Base-by-base conservation (phyloP, 2,888 invertebrate genomes). In the Diaprepes abbreviatus region DNA sequence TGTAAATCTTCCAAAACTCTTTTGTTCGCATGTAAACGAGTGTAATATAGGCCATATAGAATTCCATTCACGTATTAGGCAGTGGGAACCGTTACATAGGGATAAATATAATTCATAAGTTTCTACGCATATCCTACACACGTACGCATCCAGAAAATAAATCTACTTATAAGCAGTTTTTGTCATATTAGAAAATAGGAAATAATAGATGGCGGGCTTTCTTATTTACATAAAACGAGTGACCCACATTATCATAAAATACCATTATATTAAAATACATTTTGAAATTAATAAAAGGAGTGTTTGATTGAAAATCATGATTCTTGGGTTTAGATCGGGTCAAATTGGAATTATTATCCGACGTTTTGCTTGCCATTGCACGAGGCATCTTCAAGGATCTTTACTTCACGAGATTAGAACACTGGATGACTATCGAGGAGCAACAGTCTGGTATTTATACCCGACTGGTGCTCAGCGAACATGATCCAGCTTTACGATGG, bases 1-100 rank as follows among this genome's bases (percentile, higher is more conserved):
- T 45, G 43, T 66, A 66, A 66, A 66, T 66, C 66, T 66, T 50
- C 45, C 58, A 14, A 59, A 66, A 59, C 38, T 50, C 59, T 66
- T 66, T 66, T 66, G 48, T 59, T 57, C 66, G 66, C 38, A 50
- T 43, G 55, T 43, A 59, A 59, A 59, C 43, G 59, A 59, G 24
- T 59, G 43, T 59, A 43, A 59, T 59, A 67, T 60, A 24, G 48
- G 43, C 48, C 66, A 58, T 50, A 10, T 54, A 31, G 45, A 16
- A 67, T 67, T 67, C 66, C 31, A 14, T 38, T 31, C 66, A 67
- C 60, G 66, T 67, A 50, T 52, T 21, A 50, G 19, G 50, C 36
- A 35, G 62, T 40, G 33, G 33, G 24, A 45, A 45, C 21, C 31
- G 43, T 59, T 59, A 38, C 35, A 58, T 58, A 21, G 31, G 59